Conservation (phyloP, 2,113 vertebrate species). For the Peucedramus taeniatus region DNA sequence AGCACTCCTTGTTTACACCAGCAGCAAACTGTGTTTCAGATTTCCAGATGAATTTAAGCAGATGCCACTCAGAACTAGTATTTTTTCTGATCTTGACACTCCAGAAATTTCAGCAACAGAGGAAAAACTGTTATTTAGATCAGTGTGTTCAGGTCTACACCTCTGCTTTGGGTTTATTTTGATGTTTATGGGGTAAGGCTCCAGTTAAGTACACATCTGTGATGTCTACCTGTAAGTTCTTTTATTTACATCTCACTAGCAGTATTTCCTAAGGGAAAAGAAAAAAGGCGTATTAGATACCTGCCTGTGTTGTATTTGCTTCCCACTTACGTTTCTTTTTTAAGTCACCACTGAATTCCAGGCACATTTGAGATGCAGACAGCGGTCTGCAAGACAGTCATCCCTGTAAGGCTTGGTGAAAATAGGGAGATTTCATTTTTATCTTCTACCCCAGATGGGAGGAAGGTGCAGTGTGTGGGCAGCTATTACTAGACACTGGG, state of each 20-base stretch:
- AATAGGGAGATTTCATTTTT: neutral
- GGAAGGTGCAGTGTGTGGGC: neutral
- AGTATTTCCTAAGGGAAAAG: neutral
- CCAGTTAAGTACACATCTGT: neutral
- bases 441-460: neutral
- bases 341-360: neutral
- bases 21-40: neutral
- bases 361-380: neutral
- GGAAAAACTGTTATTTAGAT: neutral
- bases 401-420: neutral
- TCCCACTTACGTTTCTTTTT: neutral
- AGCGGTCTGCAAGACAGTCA: neutral
- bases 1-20: neutral
- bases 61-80: neutral
- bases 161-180: neutral
- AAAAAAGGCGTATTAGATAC: neutral
- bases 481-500: neutral
- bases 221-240: neutral
- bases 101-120: neutral
- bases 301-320: neutral
- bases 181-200: neutral
- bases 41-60: neutral
- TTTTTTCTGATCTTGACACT: neutral
- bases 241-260: conserved; percentile 3
- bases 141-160: neutral